phyloP scores from a whole-genome alignment of 2,797 vertebrate species.

The Poliocrania exsul region DNA sequence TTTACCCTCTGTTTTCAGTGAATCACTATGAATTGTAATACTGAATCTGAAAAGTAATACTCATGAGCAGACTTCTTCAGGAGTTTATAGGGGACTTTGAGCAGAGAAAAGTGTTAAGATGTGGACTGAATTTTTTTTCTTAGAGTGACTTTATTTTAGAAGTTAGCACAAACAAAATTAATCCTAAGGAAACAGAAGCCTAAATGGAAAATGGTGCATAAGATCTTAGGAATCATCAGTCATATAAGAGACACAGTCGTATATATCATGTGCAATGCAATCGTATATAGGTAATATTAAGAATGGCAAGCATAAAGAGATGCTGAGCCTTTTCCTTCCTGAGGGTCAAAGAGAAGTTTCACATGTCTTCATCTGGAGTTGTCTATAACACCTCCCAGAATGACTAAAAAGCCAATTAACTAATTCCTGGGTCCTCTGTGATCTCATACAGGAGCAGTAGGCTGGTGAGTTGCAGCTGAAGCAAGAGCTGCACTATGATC shows the following conservation, averaged over 20 bases:
- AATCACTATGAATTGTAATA: background rate
- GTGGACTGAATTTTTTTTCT: background rate
- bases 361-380: background rate
- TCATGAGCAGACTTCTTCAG: background rate
- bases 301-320: background rate
- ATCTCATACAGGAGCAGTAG: background rate
- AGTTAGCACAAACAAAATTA: background rate
- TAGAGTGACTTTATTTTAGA: background rate
- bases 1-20: background rate
- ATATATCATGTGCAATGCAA: accelerated
- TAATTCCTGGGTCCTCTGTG: background rate
- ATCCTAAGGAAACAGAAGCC: background rate
- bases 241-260: background rate
- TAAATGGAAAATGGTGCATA: background rate
- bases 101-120: background rate
- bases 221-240: background rate
- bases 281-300: background rate
- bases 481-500: background rate
- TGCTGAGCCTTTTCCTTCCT: background rate
- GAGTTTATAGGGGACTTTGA: background rate
- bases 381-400: background rate
- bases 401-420: background rate
- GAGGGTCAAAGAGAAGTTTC: background rate
- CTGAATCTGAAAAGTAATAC: background rate
- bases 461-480: background rate